phyloP scores from a whole-genome alignment of 1,140 invertebrate genomes.

The Cotesia glomerata region DNA sequence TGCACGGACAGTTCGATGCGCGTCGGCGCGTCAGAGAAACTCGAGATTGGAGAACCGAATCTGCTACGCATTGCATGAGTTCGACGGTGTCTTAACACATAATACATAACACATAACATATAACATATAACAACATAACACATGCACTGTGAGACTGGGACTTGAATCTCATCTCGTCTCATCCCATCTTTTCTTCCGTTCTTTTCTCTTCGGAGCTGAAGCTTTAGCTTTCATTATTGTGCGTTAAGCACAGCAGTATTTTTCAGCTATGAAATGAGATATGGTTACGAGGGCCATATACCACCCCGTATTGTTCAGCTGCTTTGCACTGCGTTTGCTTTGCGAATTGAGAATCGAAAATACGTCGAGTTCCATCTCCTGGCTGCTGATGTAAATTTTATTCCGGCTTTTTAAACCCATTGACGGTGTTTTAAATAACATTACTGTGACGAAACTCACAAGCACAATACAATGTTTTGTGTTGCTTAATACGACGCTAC shows the following conservation, averaged over 20 bases:
- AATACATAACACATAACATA: conserved; percentile 4
- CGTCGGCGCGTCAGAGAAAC: conserved; percentile 40
- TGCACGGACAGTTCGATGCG: conserved; percentile 63
- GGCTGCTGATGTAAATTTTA: conserved; percentile 48
- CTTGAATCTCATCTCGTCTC: conserved; percentile 18
- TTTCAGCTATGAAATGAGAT: conserved; percentile 55
- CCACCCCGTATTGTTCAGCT: conserved; percentile 27
- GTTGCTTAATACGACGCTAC: too few species aligned
- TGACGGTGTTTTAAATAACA: background rate
- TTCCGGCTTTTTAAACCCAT: conserved; percentile 23
- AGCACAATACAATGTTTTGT: background rate
- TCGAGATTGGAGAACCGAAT: conserved; percentile 60
- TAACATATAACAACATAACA: background rate
- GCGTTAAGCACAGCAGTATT: background rate
- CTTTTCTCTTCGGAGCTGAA: conserved; percentile 7
- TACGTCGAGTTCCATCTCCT: background rate
- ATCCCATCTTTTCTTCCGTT: conserved; percentile 7
- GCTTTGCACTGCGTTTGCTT: conserved; percentile 19
- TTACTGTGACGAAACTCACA: conserved; percentile 25
- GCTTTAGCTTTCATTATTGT: conserved; percentile 35
- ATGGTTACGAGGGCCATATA: conserved; percentile 53
- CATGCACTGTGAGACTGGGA: conserved; percentile 25
- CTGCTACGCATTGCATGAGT: conserved; percentile 56
- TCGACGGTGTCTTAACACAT: conserved; percentile 36
- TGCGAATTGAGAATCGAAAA: conserved; percentile 1